These are phyloP conservation scores for Nemapogon koenigi DNA, from an alignment of 2,888 invertebrate species.

Conservation along the genomic window DNA sequence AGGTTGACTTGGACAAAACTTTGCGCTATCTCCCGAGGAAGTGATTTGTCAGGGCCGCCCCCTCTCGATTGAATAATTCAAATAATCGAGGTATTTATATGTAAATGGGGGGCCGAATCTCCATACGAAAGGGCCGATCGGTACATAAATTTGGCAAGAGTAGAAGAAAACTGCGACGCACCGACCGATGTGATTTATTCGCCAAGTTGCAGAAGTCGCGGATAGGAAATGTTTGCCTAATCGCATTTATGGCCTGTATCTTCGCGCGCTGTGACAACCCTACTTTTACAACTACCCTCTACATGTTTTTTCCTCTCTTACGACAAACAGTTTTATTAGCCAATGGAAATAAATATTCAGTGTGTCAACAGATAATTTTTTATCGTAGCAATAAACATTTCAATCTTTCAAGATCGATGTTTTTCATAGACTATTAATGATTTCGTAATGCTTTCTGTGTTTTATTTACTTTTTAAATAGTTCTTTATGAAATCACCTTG, in stretches of 20 bases:
- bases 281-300: not conserved
- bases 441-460: too few relatives aligned
- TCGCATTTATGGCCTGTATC: constrained; percentile 48
- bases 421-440: not conserved
- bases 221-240: constrained; percentile 64
- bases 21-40: constrained; percentile 59
- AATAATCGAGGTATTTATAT: constrained; percentile 66
- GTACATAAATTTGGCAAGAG: constrained; percentile 65
- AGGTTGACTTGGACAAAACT: constrained; percentile 24
- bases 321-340: constrained; percentile 7
- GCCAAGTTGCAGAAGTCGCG: constrained; percentile 59
- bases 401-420: not conserved
- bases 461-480: too few relatives aligned
- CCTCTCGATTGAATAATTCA: constrained; percentile 67
- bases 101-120: constrained; percentile 63
- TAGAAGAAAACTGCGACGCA: constrained; percentile 62
- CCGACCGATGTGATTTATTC: constrained; percentile 62
- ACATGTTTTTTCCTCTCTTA: not conserved
- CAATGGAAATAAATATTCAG: constrained; percentile 1
- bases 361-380: constrained; percentile 2
- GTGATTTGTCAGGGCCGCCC: constrained; percentile 65
- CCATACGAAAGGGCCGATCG: constrained; percentile 65
- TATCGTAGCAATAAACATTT: not conserved
- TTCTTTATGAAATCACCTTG: too few relatives aligned
- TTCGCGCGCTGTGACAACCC: not conserved